Evolutionary conservation across 2,113 vertebrate genomes (phyloP).

Genomic region (Hemibagrus wyckioides): DNA sequence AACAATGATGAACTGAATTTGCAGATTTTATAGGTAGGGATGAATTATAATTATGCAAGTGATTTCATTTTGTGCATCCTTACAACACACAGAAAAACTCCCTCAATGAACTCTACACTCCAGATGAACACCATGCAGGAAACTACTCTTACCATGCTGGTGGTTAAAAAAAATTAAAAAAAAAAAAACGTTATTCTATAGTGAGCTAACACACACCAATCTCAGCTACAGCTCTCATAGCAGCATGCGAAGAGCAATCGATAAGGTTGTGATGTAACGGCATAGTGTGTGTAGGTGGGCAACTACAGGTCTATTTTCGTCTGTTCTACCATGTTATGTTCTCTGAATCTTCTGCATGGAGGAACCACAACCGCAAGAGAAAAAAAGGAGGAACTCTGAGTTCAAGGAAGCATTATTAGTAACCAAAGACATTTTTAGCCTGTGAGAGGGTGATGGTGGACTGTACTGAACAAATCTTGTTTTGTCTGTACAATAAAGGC

Average conservation of each 20-base stretch:
- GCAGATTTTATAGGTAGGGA: background rate
- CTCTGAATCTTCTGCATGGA: background rate
- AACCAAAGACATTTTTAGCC: background rate
- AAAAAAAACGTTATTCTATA: background rate
- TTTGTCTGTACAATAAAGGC: too few species aligned
- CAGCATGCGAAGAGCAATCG: background rate
- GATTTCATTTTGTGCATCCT: background rate
- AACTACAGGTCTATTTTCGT: conserved; percentile 10
- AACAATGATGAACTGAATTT: background rate
- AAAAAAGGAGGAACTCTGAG: background rate
- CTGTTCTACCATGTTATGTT: background rate
- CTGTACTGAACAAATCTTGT: too few species aligned
- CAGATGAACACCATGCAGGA: conserved; percentile 4
- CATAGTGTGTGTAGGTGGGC: background rate
- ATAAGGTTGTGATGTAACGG: background rate
- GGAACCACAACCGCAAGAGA: background rate
- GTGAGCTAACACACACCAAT: background rate
- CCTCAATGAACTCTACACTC: background rate
- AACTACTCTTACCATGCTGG: background rate
- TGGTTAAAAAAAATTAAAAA: too few species aligned
- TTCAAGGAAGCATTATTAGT: background rate
- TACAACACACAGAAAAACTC: background rate
- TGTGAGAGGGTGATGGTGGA: too few species aligned
- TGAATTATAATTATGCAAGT: too few species aligned
- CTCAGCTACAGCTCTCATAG: background rate